Evolutionary conservation across 2,797 vertebrate species (phyloP).

Genomic region (Notamacropus eugenii): DNA sequence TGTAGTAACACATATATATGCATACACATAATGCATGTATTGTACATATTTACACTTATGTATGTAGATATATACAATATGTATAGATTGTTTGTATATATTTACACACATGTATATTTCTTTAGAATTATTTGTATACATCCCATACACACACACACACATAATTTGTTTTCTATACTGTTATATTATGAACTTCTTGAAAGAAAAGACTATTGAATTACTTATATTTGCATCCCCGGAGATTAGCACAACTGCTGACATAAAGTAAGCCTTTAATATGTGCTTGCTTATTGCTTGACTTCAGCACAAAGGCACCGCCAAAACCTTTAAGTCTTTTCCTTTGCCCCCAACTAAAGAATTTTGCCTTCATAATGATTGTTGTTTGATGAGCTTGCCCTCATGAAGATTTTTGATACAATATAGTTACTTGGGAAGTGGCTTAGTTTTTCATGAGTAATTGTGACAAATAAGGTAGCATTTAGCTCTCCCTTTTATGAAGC

Average conservation of each 20-base stretch:
- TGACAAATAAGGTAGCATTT: background rate
- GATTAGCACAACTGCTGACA: background rate
- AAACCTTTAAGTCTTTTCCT: background rate
- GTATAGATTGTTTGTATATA: too few relatives aligned
- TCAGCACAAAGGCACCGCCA: background rate
- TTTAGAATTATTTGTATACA: background rate
- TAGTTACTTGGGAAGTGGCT: background rate
- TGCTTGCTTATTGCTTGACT: too few relatives aligned
- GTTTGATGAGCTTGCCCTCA: background rate
- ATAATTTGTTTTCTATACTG: background rate
- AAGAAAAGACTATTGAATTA: too few relatives aligned
- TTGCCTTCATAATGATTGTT: background rate
- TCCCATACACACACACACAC: background rate
- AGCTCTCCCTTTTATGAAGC: background rate
- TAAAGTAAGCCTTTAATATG: too few relatives aligned
- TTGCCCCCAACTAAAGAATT: background rate
- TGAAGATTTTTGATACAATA: background rate
- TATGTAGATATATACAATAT: too few relatives aligned
- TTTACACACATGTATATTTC: background rate
- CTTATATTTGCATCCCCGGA: too few relatives aligned
- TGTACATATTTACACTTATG: too few relatives aligned
- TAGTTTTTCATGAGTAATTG: background rate
- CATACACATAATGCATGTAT: too few relatives aligned
- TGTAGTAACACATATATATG: too few relatives aligned
- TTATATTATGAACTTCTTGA: background rate